phyloP scores from a whole-genome alignment of 2,113 vertebrate species.

The Cryptomyrus ogoouensis region DNA sequence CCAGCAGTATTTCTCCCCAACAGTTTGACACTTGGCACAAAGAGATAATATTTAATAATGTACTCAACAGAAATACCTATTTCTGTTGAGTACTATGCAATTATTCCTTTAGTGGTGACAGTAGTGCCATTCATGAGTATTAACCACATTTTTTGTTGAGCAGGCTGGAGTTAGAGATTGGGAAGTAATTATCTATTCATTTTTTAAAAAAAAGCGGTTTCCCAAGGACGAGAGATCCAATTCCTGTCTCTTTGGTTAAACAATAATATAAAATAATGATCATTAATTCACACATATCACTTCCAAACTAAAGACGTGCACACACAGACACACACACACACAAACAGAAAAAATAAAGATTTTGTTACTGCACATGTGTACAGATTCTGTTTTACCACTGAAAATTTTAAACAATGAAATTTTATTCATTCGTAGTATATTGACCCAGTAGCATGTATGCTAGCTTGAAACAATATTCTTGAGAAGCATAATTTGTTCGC shows the following conservation, averaged over 20 bases:
- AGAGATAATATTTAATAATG: not conserved
- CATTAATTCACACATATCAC: not conserved
- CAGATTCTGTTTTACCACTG: not conserved
- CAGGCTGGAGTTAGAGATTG: not conserved
- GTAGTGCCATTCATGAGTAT: constrained; percentile 10
- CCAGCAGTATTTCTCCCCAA: not conserved
- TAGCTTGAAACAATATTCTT: not conserved
- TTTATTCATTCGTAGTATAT: not conserved
- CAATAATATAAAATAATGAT: not conserved
- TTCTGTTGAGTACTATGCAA: constrained; percentile 8
- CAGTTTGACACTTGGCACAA: not conserved
- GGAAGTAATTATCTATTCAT: constrained; percentile 17
- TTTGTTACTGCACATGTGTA: not conserved
- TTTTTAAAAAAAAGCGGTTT: constrained; percentile 1
- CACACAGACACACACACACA: not conserved
- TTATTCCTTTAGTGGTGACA: constrained; percentile 7
- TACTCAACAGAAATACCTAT: constrained; percentile 8
- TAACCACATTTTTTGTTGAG: constrained; percentile 4
- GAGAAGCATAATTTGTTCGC: not conserved
- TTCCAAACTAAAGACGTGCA: not conserved
- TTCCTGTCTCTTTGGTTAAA: not conserved
- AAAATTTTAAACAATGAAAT: not conserved
- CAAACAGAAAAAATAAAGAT: not conserved
- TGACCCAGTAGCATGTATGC: not conserved
- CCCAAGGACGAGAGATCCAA: not conserved